Percentiles rank a stretch among this genome's conserved stretches.
Conservation (phyloP, 2,113 vertebrate species). For the Equus quagga region DNA sequence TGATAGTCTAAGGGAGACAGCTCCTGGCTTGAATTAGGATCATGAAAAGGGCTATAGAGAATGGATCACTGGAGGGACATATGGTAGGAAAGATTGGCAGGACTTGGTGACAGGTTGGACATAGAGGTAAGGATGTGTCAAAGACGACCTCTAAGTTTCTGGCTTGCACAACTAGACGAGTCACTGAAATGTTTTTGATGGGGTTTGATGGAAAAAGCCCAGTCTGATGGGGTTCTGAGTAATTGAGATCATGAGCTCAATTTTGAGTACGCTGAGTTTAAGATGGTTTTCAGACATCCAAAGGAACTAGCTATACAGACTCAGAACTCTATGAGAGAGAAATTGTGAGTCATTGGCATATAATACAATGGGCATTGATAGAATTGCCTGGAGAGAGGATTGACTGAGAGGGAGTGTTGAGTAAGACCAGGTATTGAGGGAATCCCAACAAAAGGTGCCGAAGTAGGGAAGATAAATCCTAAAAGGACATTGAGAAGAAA, state of each 20-base stretch:
- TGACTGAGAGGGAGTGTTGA: background rate
- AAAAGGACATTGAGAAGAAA: background rate
- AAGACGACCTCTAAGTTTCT: background rate
- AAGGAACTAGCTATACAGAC: background rate
- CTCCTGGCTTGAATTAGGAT: background rate
- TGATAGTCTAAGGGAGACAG: background rate
- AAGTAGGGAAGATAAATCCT: background rate
- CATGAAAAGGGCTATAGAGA: background rate
- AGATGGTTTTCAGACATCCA: background rate
- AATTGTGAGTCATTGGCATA: background rate
- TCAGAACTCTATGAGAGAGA: background rate
- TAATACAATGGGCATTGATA: background rate
- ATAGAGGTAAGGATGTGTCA: background rate
- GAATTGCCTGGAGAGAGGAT: background rate
- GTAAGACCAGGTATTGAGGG: background rate
- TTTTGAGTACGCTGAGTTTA: conserved; percentile 9
- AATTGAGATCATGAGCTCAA: background rate
- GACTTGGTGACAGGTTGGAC: background rate
- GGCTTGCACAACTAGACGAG: background rate
- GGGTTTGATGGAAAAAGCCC: background rate
- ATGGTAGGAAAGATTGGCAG: background rate
- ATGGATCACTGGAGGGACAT: background rate
- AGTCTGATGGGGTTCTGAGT: background rate
- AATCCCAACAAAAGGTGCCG: background rate
- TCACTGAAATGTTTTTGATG: background rate